Percentiles rank a stretch among this genome's conserved stretches.
Evolutionary conservation across 2,888 invertebrate species (phyloP).

Genomic region (Limnephilus rhombicus): DNA sequence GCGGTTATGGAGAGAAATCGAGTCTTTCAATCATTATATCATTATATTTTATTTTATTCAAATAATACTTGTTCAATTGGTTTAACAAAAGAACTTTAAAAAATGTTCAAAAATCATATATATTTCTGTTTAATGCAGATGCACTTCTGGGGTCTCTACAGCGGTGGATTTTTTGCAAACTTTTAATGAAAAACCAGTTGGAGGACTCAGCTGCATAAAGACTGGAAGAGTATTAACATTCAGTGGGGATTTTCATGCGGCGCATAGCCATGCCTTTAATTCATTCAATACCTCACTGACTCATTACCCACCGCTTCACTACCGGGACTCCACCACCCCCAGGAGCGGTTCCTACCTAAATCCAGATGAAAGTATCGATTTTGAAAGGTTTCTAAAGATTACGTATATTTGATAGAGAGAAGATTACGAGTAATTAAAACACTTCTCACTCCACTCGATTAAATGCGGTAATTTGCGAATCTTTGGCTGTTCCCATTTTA

Average conservation of each 20-base stretch:
- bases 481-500: neutral
- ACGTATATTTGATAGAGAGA: neutral
- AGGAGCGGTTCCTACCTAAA: neutral
- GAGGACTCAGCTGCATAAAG: neutral
- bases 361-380: neutral
- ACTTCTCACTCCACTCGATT: neutral
- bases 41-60: neutral
- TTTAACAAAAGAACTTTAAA: neutral
- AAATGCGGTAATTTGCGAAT: neutral
- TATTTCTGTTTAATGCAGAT: neutral
- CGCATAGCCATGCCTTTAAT: neutral
- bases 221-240: neutral
- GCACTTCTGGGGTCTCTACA: neutral
- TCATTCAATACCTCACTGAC: neutral
- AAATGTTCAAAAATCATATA: neutral
- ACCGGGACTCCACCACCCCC: neutral
- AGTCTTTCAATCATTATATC: too few relatives aligned
- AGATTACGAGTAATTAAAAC: neutral
- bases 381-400: neutral
- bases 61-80: neutral
- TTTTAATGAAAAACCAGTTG: neutral
- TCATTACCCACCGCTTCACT: neutral
- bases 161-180: neutral
- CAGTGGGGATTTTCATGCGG: neutral
- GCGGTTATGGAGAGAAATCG: too few relatives aligned